phyloP scores from a whole-genome alignment of 2,113 vertebrate species.

The Dipodomys spectabilis region DNA sequence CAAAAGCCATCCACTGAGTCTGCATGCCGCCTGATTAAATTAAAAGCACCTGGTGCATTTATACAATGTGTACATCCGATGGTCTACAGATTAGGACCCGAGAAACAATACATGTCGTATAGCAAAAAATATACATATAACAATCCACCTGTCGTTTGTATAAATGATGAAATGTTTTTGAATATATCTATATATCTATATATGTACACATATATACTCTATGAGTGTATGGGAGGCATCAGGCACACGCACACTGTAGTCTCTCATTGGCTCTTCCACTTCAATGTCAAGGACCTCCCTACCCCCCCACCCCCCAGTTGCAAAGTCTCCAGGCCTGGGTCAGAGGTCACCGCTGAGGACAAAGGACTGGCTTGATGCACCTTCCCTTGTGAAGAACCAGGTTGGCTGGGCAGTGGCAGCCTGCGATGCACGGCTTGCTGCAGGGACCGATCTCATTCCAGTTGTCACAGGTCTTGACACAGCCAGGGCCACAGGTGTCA shows the following conservation, averaged over 20 bases:
- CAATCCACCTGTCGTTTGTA: conserved; percentile 87
- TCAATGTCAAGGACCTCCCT: conserved; percentile 33
- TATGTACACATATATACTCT: conserved; percentile 83
- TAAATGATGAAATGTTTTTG: conserved; percentile 85
- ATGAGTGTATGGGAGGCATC: conserved; percentile 60
- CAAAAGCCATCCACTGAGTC: conserved; percentile 75
- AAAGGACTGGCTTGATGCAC: conserved; percentile 96
- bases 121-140: conserved; percentile 92
- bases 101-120: conserved; percentile 89
- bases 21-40: conserved; percentile 85
- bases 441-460: conserved; percentile 98
- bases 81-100: conserved; percentile 88
- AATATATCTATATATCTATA: conserved; percentile 84
- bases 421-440: conserved; percentile 93
- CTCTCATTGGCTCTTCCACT: conserved; percentile 79
- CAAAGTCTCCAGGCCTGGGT: conserved; percentile 77
- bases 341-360: conserved; percentile 94
- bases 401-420: conserved; percentile 97
- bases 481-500: conserved; percentile 97
- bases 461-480: conserved; percentile 97
- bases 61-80: conserved; percentile 85
- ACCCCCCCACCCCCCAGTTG: background rate
- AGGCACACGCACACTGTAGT: conserved; percentile 78
- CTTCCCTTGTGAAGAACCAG: conserved; percentile 94
- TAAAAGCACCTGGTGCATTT: conserved; percentile 90